Conservation (phyloP, 92 coral and sea anemone genomes). For the Anthopleura xanthogrammica region DNA sequence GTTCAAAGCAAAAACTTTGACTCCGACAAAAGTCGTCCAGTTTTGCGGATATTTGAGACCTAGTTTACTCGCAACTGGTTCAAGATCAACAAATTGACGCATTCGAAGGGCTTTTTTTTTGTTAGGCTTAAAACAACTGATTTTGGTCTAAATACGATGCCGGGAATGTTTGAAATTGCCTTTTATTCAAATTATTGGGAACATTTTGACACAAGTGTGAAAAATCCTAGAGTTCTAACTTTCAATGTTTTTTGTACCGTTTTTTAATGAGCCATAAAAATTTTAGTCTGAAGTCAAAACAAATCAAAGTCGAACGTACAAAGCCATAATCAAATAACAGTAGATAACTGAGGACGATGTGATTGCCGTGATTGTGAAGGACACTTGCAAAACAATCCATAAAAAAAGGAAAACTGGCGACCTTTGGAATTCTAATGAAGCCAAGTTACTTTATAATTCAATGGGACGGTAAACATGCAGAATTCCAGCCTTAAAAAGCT, state of each 20-base stretch:
- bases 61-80: not conserved
- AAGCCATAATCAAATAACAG: not conserved
- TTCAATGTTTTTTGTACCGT: too few species aligned
- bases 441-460: not conserved
- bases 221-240: too few species aligned
- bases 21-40: not conserved
- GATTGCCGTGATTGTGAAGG: not conserved
- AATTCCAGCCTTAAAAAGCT: not conserved
- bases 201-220: too few species aligned
- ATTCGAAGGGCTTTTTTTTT: not conserved
- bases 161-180: too few species aligned
- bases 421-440: not conserved
- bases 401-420: not conserved
- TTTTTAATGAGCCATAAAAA: too few species aligned
- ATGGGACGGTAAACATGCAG: not conserved
- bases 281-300: not conserved
- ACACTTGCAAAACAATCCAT: not conserved
- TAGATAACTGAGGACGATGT: too few species aligned
- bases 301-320: not conserved
- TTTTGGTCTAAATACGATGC: not conserved
- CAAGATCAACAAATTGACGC: not conserved
- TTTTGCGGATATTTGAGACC: not conserved
- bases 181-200: too few species aligned
- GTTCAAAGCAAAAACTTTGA: not conserved
- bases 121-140: too few species aligned